Conservation (phyloP, 2,113 vertebrate genomes). For the Eublepharis macularius region DNA sequence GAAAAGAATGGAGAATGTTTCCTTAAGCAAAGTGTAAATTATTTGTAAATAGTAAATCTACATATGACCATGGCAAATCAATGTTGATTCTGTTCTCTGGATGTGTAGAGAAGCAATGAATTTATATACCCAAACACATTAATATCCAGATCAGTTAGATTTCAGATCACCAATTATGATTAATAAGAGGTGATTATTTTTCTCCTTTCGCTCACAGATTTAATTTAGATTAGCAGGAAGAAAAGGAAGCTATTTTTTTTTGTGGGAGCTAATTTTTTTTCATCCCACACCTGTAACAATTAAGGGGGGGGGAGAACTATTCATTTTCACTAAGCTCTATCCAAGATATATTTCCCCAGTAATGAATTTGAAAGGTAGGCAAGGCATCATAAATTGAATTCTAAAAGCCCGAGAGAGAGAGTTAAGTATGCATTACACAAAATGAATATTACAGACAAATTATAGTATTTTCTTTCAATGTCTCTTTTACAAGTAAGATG, state of each 20-base stretch:
- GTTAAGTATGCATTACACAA: not conserved
- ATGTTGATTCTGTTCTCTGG: not conserved
- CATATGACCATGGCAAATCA: not conserved
- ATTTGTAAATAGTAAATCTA: not conserved
- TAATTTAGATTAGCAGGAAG: conserved; percentile 73
- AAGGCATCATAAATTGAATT: not conserved
- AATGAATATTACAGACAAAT: not conserved
- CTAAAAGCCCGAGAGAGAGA: conserved; percentile 2
- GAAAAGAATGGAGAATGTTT: not conserved
- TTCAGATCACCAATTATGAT: conserved; percentile 56
- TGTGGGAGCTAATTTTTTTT: conserved; percentile 42
- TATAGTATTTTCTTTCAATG: not conserved
- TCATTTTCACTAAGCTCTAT: conserved; percentile 40
- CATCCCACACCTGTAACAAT: conserved; percentile 47
- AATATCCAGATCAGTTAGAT: conserved; percentile 37
- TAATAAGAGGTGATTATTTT: conserved; percentile 34
- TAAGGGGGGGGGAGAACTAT: not conserved
- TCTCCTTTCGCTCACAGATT: conserved; percentile 61
- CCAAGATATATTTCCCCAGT: conserved; percentile 14
- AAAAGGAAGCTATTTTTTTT: conserved; percentile 53
- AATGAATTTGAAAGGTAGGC: conserved; percentile 6
- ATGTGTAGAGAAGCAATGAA: not conserved
- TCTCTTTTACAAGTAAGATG: not conserved
- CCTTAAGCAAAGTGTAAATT: not conserved
- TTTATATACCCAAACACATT: conserved; percentile 35